A percentile compares a stretch with the other conserved stretches of the same genome.
These are phyloP conservation scores for Spilosoma lubricipeda DNA, from an alignment of 2,888 invertebrate species.

Conservation along the genomic window DNA sequence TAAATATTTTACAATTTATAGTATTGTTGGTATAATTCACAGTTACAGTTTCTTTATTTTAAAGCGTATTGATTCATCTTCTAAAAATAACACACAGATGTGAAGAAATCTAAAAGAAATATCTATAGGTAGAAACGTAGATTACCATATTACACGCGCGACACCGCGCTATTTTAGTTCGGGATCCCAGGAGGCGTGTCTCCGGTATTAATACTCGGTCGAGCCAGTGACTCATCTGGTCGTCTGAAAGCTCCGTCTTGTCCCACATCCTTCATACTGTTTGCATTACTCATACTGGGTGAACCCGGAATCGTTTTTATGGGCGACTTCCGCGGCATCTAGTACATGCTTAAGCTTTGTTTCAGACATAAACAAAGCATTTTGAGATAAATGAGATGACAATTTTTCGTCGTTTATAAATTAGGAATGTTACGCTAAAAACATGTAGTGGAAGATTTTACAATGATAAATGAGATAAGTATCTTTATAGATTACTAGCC, in stretches of 20 bases:
- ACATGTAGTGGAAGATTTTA: constrained; percentile 41
- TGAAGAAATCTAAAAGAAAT: constrained; percentile 56
- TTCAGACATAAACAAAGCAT: constrained; percentile 28
- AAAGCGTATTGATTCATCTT: constrained; percentile 50
- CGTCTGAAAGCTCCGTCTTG: constrained; percentile 83
- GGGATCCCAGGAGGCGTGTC: constrained; percentile 84
- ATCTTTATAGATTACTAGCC: constrained; percentile 44
- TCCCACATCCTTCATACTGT: constrained; percentile 82
- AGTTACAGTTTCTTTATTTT: constrained; percentile 13
- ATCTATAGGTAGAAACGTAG: constrained; percentile 56
- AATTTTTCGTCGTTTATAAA: constrained; percentile 29
- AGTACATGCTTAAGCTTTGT: constrained; percentile 45
- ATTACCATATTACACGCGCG: constrained; percentile 77
- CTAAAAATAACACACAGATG: constrained; percentile 43
- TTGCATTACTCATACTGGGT: constrained; percentile 80
- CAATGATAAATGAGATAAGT: constrained; percentile 25
- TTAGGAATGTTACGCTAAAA: constrained; percentile 16
- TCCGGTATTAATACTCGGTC: constrained; percentile 81
- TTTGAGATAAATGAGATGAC: neutral
- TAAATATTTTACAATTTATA: neutral
- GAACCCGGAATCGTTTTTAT: constrained; percentile 80
- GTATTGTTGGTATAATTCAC: neutral
- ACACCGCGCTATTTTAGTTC: constrained; percentile 81
- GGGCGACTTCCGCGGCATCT: constrained; percentile 56
- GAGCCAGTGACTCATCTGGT: constrained; percentile 77